Base-by-base conservation (phyloP, 2,113 vertebrate species). In the Crypturellus undulatus region DNA sequence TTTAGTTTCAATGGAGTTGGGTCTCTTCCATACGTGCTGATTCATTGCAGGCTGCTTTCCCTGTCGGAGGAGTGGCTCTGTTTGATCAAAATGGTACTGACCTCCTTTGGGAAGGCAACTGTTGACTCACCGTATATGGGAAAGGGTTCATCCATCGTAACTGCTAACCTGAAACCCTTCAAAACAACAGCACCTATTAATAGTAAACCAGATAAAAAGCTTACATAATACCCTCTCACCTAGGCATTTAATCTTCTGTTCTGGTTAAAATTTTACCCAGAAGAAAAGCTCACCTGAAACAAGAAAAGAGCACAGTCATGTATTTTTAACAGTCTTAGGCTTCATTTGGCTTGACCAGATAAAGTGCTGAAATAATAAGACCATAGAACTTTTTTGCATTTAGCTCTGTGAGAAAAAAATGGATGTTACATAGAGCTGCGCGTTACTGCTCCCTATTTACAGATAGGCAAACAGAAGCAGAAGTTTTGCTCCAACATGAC, bases 31-130 rank as follows among this genome's bases (percentile, higher is more conserved):
- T 87, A 72, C 84, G 94, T 94, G 89, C 91, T 93, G 89, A 89
- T 90, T 96, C 94, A 81, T 84, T 92, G 81, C 80, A 93, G 91
- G 95, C 87, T 93, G 86, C 91, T 91, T 93, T 89, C 78, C 86
- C 81, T 94, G 47, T 76, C 0, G 0, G 65, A 94, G 92, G 91
- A 95, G 96, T 89, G 91, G 51, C 89, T 96, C 62, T 76, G 86
- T 95, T 93, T 90, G 92, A 93, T 94, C 91, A 93, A 92, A 95
- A 94, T 62, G 47, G 69, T 76, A 56, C 91, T 94, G 96, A 95
- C 92, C 91, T 96, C 91, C 14, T 95, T 94, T 92, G 83, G 81
- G 62, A 95, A 89, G 94, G 63, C 73, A 89, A 79, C 59, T 52
- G 89, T 73, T 68, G 70, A 71, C 73, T 84, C 47, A 58, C 54